Base-by-base conservation (phyloP, 2,888 invertebrate species). In the Nemapogon koenigi region DNA sequence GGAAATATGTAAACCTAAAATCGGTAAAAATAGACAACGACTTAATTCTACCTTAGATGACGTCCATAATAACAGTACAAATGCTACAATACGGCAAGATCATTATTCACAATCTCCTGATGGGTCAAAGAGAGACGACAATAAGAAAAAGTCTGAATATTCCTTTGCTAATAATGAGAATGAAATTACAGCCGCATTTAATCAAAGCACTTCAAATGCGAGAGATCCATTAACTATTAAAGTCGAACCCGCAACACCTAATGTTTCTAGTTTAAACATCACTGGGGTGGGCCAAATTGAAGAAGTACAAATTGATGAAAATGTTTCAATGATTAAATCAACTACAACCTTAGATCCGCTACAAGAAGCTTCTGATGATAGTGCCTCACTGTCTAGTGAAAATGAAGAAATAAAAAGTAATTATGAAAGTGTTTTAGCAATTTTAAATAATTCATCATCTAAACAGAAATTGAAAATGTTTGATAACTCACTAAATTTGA, bases 371-470 rank as follows among this genome's bases (percentile, higher is more conserved):
- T 37, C 18, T 16, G 48, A 53, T 2, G 50, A 54, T 29, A 46
- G 51, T 33, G 50, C 51, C 16, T 48, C 44, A 28, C 31, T 58
- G 13, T 70, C 37, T 30, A 45, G 65, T 47, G 71, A 63, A 46
- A 64, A 67, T 46, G 62, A 60, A 48, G 66, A 71, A 50, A 66
- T 71, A 38, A 50, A 56, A n/a, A 49, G 66, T 33, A 68, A 67
- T 46, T 75, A 70, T 44, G 66, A 72, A 43, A 64, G 62, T 6
- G 42, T 76, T 17, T 62, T 76, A 2, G 57, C 54, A 36, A 49
- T 55, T 25, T 50, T 76, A 11, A 71, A 65, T 41, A 57, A 54
- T 38, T 48, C 47, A 35, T 50, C 48, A n/a, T 55, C 54, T 18
- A 51, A 49, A 29, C 49, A 52, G 31, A 40, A 46, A 15, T 40